A percentile compares a stretch with the other conserved stretches of the same genome.
phyloP scores from a whole-genome alignment of 2,888 invertebrate genomes.

The Luperina nickerlii region DNA sequence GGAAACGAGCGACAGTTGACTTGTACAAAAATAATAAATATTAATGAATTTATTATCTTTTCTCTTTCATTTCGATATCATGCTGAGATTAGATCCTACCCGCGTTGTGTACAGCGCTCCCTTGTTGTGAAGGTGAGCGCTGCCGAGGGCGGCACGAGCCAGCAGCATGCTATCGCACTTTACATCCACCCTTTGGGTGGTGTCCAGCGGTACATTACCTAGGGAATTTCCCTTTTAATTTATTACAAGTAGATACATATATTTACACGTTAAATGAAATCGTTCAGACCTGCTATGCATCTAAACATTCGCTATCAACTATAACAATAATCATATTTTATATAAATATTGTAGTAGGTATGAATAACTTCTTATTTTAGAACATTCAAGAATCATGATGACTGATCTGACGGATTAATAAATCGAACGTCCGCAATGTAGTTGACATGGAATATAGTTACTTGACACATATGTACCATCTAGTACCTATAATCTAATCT shows the following conservation, averaged over 20 bases:
- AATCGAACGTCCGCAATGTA: conserved; percentile 60
- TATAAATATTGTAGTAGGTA: conserved; percentile 57
- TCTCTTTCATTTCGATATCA: conserved; percentile 68
- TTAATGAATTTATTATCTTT: conserved; percentile 66
- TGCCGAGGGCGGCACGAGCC: conserved; percentile 20
- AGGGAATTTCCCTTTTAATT: conserved; percentile 47
- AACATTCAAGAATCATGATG: conserved; percentile 64
- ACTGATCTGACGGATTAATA: conserved; percentile 70
- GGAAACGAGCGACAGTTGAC: conserved; percentile 71
- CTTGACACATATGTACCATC: conserved; percentile 56
- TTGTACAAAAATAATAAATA: conserved; percentile 79
- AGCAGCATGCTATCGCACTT: conserved; percentile 58
- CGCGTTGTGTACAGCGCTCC: neutral
- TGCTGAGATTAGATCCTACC: conserved; percentile 58
- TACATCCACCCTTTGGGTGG: conserved; percentile 51
- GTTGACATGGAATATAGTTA: conserved; percentile 50
- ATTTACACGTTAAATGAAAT: conserved; percentile 69
- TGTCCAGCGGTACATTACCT: conserved; percentile 39
- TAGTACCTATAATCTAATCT: conserved; percentile 65
- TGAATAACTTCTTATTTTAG: conserved; percentile 63
- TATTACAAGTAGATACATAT: conserved; percentile 70
- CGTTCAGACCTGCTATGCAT: conserved; percentile 60
- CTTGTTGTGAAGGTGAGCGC: conserved; percentile 8
- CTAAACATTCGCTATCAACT: conserved; percentile 72
- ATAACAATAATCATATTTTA: conserved; percentile 73